Evolutionary conservation across 1,140 invertebrate species (phyloP).

Genomic region (Aphidius ervi): DNA sequence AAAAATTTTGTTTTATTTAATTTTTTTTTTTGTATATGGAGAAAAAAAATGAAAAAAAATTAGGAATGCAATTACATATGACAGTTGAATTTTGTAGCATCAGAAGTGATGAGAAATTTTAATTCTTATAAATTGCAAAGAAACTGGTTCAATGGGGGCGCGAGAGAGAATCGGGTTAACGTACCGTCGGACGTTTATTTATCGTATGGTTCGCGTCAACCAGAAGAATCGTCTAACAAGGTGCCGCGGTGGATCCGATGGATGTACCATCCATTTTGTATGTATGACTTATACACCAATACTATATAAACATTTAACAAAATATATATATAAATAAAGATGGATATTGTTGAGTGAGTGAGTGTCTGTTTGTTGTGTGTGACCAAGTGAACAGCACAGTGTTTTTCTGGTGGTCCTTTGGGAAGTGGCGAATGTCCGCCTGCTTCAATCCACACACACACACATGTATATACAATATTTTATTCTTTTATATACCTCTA

Average conservation of each 20-base stretch:
- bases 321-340: background rate
- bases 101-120: background rate
- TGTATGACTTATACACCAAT: background rate
- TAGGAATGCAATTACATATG: too few species aligned
- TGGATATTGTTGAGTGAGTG: too few species aligned
- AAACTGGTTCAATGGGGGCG: too few species aligned
- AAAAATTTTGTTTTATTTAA: too few species aligned
- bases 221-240: conserved; percentile 50
- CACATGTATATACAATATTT: conserved; percentile 6
- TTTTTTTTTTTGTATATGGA: too few species aligned
- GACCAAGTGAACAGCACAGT: conserved; percentile 13
- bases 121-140: too few species aligned
- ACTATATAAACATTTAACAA: background rate
- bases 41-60: too few species aligned
- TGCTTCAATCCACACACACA: conserved; percentile 13
- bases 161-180: conserved; percentile 42
- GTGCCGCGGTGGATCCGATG: conserved; percentile 42
- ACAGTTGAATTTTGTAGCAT: too few species aligned
- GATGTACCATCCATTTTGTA: conserved; percentile 6
- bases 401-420: conserved; percentile 47
- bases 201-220: conserved; percentile 40
- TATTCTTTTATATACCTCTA: conserved; percentile 5
- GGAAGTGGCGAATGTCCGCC: conserved; percentile 35
- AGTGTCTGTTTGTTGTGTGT: background rate
- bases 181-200: conserved; percentile 44